Conservation (phyloP, 1,140 invertebrate genomes). For the Globodera rostochiensis region DNA sequence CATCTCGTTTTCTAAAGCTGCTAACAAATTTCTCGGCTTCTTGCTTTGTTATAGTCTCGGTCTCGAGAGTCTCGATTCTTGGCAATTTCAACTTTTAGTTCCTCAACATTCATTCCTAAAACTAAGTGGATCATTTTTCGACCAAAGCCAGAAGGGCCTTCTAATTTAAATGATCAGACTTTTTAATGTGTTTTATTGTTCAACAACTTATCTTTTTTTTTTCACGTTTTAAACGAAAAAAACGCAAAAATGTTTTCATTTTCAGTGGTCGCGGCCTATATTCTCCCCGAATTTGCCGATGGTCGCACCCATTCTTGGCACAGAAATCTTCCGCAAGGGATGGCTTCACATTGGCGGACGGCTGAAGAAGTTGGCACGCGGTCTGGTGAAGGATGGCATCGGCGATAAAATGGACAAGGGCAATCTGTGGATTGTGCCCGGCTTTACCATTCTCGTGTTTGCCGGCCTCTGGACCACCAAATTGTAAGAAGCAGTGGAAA, state of each 20-base stretch:
- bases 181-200: no score
- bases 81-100: no score
- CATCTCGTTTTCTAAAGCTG: no score
- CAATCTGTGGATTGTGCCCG: slow-evolving; percentile 42
- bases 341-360: slow-evolving; percentile 28
- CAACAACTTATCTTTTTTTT: no score
- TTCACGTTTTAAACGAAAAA: no score
- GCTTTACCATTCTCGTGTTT: slow-evolving; percentile 39
- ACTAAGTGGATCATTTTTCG: no score
- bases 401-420: slow-evolving; percentile 46
- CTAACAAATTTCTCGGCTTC: no score
- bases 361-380: slow-evolving; percentile 33
- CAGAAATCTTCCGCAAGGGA: slow-evolving; percentile 22
- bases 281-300: slow-evolving; percentile 3
- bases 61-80: no score
- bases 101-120: no score
- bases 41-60: no score
- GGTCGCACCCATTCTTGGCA: slow-evolving; percentile 31
- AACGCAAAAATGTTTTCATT: not conserved
- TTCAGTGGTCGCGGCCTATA: not conserved
- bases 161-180: no score
- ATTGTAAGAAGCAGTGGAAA: slow-evolving; percentile 27
- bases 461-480: slow-evolving; percentile 41
- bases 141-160: no score
- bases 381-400: slow-evolving; percentile 39